Evolutionary conservation across 2,888 invertebrate genomes (phyloP), one percentile per base, ranked within the genome.

Genomic region (Cenopis cana): DNA sequence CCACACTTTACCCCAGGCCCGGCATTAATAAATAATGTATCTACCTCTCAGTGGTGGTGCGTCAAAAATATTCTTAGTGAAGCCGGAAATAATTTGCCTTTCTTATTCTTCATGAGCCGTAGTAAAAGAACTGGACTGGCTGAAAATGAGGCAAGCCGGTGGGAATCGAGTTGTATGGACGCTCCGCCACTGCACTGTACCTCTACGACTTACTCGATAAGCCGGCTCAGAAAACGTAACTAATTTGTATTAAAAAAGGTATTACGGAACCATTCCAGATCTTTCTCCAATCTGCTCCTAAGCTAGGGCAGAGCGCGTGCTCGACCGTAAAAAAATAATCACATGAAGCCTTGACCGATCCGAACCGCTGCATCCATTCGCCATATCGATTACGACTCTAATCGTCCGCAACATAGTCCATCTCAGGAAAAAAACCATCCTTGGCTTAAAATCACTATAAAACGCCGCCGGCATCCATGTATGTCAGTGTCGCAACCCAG

Each of bases 401-500:
- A 72, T 84, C 81, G 78, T 80, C 84, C 85, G 86, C 83, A 87
- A 87, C 86, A 77, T 74, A 81, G 81, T 77, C 71, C 74, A 76
- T 55, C 72, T 89, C 85, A 68, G 74, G 62, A 76, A 89, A 89
- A 29, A 89, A 82, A 79, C 71, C 78, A 89, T 85, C 90, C 90
- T 92, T 92, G 90, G 82, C 77, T 76, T 72, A 78, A 79, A 87
- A 84, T 88, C 84, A 85, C 89, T 93, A 90, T 93, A 91, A 87
- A 90, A 90, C 85, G 82, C 77, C 80, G 81, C 77, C 81, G 65
- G 69, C 77, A 75, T 76, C 74, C 89, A 93, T 93, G 91, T 92
- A 88, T 93, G 93, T 93, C 93, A 93, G 91, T 93, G 93, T 90
- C 93, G 89, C 83, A 91, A 92, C 89, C 91, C 85, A 89, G 82